Evolutionary conservation across 2,888 invertebrate species (phyloP).

Genomic region (Conistra vaccinii): DNA sequence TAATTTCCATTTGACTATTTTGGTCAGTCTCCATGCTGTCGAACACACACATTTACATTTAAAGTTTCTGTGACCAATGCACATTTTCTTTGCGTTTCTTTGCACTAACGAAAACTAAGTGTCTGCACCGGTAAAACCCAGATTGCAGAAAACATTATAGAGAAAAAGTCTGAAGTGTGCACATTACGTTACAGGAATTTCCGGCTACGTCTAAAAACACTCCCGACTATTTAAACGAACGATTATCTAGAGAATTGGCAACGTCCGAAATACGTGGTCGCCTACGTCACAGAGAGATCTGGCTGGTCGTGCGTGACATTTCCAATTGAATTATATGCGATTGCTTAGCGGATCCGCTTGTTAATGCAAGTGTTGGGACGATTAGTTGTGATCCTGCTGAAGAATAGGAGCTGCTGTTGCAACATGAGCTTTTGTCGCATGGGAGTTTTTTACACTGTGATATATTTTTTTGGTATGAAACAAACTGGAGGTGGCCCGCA

Average conservation of each 20-base stretch:
- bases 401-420: not conserved
- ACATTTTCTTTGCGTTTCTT: conserved; percentile 19
- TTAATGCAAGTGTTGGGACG: conserved; percentile 19
- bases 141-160: conserved; percentile 1
- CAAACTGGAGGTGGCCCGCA: no score
- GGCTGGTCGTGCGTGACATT: conserved; percentile 60
- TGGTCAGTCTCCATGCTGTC: not conserved
- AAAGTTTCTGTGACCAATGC: not conserved
- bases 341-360: conserved; percentile 47
- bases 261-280: conserved; percentile 59
- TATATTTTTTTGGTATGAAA: no score
- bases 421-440: conserved; percentile 33
- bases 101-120: conserved; percentile 24
- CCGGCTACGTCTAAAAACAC: conserved; percentile 40
- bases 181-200: conserved; percentile 55
- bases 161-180: conserved; percentile 20
- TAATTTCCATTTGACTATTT: not conserved
- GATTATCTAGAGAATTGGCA: conserved; percentile 57
- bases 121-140: conserved; percentile 8
- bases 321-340: conserved; percentile 59
- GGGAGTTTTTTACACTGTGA: not conserved
- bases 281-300: conserved; percentile 56
- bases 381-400: conserved; percentile 17
- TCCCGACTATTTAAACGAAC: conserved; percentile 52
- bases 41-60: not conserved